phyloP scores from a whole-genome alignment of 2,888 invertebrate genomes.

The Folsomia manolachei region DNA sequence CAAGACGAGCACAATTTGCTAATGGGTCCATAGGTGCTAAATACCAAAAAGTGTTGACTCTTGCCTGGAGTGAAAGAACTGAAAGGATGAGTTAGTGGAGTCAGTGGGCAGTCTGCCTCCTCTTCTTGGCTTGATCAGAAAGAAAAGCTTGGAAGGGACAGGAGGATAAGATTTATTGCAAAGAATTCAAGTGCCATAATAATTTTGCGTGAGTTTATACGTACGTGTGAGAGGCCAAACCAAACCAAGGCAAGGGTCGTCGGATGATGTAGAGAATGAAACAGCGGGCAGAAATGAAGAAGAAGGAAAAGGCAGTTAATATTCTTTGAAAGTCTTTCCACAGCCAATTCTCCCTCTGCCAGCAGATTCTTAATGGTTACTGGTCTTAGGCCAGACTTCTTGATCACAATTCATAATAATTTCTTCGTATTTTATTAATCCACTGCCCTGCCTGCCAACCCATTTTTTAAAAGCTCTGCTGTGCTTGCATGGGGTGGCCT shows the following conservation, averaged over 20 bases:
- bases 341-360: background rate
- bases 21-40: background rate
- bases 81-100: constrained; percentile 10
- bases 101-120: constrained; percentile 5
- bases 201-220: constrained; percentile 42
- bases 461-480: too few species aligned
- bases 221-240: constrained; percentile 36
- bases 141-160: constrained; percentile 31
- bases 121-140: background rate
- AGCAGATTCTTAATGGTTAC: background rate
- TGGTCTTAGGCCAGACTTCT: too few species aligned
- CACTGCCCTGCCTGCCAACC: background rate
- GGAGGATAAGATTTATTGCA: constrained; percentile 38
- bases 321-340: constrained; percentile 1
- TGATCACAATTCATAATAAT: background rate
- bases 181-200: constrained; percentile 37
- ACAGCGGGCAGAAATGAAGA: constrained; percentile 20
- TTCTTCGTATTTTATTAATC: background rate
- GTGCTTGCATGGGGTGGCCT: too few species aligned
- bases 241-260: constrained; percentile 24
- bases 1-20: background rate
- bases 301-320: background rate
- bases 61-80: background rate
- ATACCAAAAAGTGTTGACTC: background rate
- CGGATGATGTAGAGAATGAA: background rate